phyloP scores from a whole-genome alignment of 2,888 invertebrate genomes.

The Sarcophaga subvicina region DNA sequence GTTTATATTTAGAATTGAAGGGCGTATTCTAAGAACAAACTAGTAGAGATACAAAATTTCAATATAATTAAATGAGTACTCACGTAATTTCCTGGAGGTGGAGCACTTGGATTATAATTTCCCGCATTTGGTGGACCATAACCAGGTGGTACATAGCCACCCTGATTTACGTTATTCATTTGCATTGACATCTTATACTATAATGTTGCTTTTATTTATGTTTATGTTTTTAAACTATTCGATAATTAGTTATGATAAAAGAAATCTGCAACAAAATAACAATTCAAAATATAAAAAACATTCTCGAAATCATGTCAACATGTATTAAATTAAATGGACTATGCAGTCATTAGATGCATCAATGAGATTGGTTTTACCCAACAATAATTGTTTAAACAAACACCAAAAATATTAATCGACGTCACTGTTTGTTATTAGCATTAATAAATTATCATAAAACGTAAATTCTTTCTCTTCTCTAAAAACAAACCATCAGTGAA shows the following conservation, averaged over 20 bases:
- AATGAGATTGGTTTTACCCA: too few species aligned
- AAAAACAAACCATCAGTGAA: not conserved
- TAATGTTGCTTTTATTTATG: not conserved
- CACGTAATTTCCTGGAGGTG: slow-evolving; percentile 74
- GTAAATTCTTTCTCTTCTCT: not conserved
- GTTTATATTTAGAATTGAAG: not conserved
- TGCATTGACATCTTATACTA: slow-evolving; percentile 72
- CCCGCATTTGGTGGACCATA: slow-evolving; percentile 70
- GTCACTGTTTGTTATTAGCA: too few species aligned
- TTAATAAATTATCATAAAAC: too few species aligned
- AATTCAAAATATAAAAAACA: too few species aligned
- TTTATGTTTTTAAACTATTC: not conserved
- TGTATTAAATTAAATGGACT: too few species aligned
- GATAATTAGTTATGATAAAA: too few species aligned
- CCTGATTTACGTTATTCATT: slow-evolving; percentile 78
- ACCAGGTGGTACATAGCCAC: slow-evolving; percentile 78
- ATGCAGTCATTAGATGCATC: too few species aligned
- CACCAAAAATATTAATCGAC: too few species aligned
- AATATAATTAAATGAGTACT: slow-evolving; percentile 66
- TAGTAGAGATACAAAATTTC: not conserved
- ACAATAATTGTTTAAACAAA: too few species aligned
- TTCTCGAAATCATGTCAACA: too few species aligned
- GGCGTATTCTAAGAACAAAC: not conserved
- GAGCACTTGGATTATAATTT: slow-evolving; percentile 73
- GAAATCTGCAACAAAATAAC: too few species aligned